These are phyloP conservation scores for Podabrus alpinus DNA, from an alignment of 2,888 invertebrate species.

Conservation along the genomic window DNA sequence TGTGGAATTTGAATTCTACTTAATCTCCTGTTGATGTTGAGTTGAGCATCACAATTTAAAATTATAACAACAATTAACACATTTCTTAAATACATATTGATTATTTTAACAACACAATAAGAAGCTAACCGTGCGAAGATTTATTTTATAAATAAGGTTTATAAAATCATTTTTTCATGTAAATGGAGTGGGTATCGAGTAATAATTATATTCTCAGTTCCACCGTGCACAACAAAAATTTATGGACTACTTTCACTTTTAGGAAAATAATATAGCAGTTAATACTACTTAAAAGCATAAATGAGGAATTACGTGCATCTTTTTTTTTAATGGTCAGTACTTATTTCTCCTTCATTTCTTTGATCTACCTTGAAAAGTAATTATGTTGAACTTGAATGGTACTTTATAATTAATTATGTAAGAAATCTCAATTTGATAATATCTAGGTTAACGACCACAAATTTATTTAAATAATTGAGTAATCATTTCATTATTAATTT, in stretches of 20 bases:
- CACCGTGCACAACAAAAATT: not conserved
- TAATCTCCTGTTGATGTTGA: not conserved
- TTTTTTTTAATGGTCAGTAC: not conserved
- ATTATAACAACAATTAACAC: not conserved
- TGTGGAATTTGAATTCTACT: not conserved
- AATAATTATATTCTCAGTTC: not conserved
- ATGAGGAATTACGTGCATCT: not conserved
- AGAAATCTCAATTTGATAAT: not conserved
- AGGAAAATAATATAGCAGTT: conserved; percentile 11
- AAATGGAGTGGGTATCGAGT: not conserved
- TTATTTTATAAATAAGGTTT: not conserved
- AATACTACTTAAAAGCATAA: not conserved
- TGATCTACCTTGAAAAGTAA: not conserved
- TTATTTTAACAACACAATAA: not conserved
- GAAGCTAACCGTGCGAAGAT: not conserved
- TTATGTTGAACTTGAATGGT: not conserved
- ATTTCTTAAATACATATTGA: not conserved
- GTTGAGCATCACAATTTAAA: not conserved
- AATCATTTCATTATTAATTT: not conserved
- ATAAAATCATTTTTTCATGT: not conserved
- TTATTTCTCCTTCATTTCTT: not conserved
- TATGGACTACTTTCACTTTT: conserved; percentile 11
- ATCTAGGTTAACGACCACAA: not conserved
- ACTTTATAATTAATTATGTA: not conserved
- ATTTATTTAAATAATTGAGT: not conserved